Evolutionary conservation across 2,797 vertebrate genomes (phyloP).

Genomic region (Aselliscus stoliczkanus): DNA sequence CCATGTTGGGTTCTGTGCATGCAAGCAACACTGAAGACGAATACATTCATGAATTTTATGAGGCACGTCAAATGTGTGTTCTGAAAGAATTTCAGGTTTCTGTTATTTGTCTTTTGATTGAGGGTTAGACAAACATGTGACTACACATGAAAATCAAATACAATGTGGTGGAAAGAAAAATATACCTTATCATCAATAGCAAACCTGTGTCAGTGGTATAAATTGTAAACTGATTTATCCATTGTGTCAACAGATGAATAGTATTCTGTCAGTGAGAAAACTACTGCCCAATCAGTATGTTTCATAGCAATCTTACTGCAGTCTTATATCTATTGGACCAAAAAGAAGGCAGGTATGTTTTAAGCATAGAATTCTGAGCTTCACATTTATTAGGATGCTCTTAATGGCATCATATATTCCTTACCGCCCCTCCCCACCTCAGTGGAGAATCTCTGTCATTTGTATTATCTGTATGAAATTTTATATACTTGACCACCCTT

Average conservation of each 20-base stretch:
- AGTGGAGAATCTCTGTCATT: background rate
- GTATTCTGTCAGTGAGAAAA: constrained; percentile 35
- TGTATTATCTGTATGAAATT: background rate
- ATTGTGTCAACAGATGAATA: constrained; percentile 55
- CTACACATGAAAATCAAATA: constrained; percentile 69
- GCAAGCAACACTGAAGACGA: constrained; percentile 6
- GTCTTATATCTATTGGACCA: background rate
- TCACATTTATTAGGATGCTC: background rate
- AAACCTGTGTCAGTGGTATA: constrained; percentile 36
- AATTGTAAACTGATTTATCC: constrained; percentile 59
- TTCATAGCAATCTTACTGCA: background rate
- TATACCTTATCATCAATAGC: constrained; percentile 49
- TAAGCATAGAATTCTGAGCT: background rate
- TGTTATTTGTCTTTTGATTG: constrained; percentile 67
- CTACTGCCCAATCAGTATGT: background rate
- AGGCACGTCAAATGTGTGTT: constrained; percentile 49
- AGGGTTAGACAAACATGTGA: constrained; percentile 65
- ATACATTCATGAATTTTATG: constrained; percentile 54
- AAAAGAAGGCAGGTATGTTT: background rate
- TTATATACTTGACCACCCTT: background rate
- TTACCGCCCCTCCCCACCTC: background rate
- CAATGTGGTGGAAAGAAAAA: constrained; percentile 55
- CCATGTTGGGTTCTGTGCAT: background rate
- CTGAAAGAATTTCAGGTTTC: constrained; percentile 57
- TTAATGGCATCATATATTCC: background rate